Base-by-base conservation (phyloP, 1,140 invertebrate genomes). In the Tribolium castaneum region DNA sequence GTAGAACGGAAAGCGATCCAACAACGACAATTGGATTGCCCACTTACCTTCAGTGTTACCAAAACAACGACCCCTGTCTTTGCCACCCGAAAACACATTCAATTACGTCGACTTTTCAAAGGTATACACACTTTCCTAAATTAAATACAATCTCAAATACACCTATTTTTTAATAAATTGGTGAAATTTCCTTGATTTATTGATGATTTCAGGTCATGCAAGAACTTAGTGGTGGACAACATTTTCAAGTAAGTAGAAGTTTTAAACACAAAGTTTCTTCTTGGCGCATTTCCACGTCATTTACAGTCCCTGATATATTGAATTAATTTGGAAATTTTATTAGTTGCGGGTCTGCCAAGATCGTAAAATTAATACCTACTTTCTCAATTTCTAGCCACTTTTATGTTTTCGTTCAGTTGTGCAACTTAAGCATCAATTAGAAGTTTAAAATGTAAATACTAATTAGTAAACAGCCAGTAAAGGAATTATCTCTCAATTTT, bases 21-120 rank as follows among this genome's bases (percentile, higher is more conserved):
- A 81, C 62, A 80, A 76, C n/a, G 73, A 81, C 19, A 80, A 39
- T 72, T 83, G 82, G 82, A 76, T 80, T n/a, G 75, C 80, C 39
- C 77, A 75, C 56, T 75, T 82, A 62, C 82, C 80, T n/a, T 82
- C 82, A 71, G 70, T 54, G 51, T 45, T 80, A 70, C 66, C 81
- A 34, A 81, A 81, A 75, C 56, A 80, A 79, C 77, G 82, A 49
- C 82, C 80, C 59, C 51, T 72, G 22, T 80, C 82, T 9, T 34
- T 81, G 70, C 75, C 79, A n/a, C 35, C 30, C 30, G 39, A 72
- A 51, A 66, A 80, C 59, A 59, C 76, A 19, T 78, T 75, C 71
- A 80, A 14, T 66, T 35, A 71, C 49, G 25, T 51, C 35, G 30
- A 75, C 39, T 75, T 77, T 13, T 56, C 76, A 52, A 51, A 81